phyloP scores from a whole-genome alignment of 1,140 invertebrate species.

The Saccostrea echinata region DNA sequence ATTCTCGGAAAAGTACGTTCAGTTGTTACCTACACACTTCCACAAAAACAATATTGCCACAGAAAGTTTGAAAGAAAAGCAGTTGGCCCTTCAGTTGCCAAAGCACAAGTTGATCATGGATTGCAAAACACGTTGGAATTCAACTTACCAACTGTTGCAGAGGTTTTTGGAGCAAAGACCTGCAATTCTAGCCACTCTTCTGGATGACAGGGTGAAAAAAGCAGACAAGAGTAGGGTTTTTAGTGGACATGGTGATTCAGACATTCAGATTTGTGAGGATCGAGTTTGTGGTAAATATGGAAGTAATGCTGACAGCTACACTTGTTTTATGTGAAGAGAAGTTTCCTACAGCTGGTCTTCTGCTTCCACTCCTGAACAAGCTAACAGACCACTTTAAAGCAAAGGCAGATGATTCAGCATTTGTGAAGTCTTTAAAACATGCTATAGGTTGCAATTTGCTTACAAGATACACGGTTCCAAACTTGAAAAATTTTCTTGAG shows the following conservation, averaged over 20 bases:
- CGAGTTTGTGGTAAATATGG: neutral
- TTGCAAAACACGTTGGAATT: constrained; percentile 21
- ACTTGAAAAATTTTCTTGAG: neutral
- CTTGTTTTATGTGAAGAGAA: constrained; percentile 7
- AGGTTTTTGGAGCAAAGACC: constrained; percentile 23
- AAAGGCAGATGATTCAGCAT: neutral
- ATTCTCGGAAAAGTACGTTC: neutral
- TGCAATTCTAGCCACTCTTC: constrained; percentile 19
- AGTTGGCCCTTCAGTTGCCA: neutral
- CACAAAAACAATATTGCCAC: neutral
- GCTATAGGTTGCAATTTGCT: neutral
- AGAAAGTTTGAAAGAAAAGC: neutral
- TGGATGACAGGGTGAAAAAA: constrained; percentile 19
- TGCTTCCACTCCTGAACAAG: neutral
- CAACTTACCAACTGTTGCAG: neutral
- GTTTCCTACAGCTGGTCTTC: neutral
- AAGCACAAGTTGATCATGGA: neutral
- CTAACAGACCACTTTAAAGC: neutral
- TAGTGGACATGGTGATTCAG: neutral
- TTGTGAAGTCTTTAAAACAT: neutral
- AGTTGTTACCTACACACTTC: neutral
- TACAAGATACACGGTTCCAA: neutral
- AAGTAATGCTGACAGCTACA: constrained; percentile 1
- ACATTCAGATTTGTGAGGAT: neutral
- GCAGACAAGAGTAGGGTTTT: neutral